These are phyloP conservation scores for Ophioderma brevispina DNA, from an alignment of 35 echinoderm and acorn worm species.

Conservation along the genomic window DNA sequence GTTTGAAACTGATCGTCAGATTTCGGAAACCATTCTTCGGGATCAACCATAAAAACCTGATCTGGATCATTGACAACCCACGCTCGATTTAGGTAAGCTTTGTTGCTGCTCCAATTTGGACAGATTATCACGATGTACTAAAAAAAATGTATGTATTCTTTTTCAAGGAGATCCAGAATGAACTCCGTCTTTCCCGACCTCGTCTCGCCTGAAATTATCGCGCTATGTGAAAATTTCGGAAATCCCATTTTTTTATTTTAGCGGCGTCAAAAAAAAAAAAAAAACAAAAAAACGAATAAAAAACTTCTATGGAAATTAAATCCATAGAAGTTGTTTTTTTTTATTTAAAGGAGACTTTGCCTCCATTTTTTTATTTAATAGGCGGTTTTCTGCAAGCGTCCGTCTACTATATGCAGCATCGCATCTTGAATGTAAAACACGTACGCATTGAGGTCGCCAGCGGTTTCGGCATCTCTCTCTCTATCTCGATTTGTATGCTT, in stretches of 20 bases:
- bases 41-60: neutral
- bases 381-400: neutral
- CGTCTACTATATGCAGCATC: slow-evolving; percentile 27
- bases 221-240: too few relatives aligned
- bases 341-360: too few relatives aligned
- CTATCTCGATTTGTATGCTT: slow-evolving; percentile 17
- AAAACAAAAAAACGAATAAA: neutral
- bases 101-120: slow-evolving; percentile 5
- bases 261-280: neutral
- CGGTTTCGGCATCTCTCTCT: slow-evolving; percentile 9
- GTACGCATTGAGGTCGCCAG: slow-evolving; percentile 24
- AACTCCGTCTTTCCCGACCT: slow-evolving; percentile 32
- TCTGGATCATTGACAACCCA: slow-evolving; percentile 1
- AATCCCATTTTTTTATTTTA: neutral
- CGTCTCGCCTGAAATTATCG: slow-evolving; percentile 17
- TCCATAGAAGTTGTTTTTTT: too few relatives aligned
- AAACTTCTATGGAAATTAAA: neutral
- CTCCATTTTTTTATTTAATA: too few relatives aligned
- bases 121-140: slow-evolving; percentile 29
- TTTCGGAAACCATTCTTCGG: neutral
- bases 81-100: slow-evolving; percentile 25
- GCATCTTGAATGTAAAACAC: slow-evolving; percentile 15
- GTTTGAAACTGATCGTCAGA: neutral
- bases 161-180: slow-evolving; percentile 27
- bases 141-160: slow-evolving; percentile 18